phyloP scores from a whole-genome alignment of 2,888 invertebrate genomes.

The Drosophila pegasa region DNA sequence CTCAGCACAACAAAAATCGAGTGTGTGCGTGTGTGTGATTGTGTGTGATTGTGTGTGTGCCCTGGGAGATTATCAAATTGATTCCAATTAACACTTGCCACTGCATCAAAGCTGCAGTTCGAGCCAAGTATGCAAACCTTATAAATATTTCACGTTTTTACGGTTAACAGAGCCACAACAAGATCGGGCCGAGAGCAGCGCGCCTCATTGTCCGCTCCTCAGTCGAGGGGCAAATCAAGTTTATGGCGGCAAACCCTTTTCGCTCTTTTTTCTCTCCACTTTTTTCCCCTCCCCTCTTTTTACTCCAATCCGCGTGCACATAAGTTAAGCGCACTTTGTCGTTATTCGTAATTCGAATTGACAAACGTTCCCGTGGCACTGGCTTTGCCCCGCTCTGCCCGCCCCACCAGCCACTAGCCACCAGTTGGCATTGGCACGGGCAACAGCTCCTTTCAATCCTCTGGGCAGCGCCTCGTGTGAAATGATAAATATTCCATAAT shows the following conservation, averaged over 20 bases:
- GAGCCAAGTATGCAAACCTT: conserved; percentile 61
- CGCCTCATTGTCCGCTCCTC: conserved; percentile 6
- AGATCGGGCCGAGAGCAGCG: conserved; percentile 23
- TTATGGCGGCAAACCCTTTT: conserved; percentile 67
- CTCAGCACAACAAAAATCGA: conserved; percentile 63
- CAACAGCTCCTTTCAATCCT: conserved; percentile 24
- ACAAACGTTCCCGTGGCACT: conserved; percentile 69
- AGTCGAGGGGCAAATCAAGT: conserved; percentile 51
- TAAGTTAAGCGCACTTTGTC: conserved; percentile 81
- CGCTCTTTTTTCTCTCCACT: neutral
- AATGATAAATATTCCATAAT: conserved; percentile 85
- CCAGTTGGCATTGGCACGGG: conserved; percentile 4
- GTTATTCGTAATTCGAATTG: conserved; percentile 82
- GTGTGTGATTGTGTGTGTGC: conserved; percentile 29
- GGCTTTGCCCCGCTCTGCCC: conserved; percentile 28
- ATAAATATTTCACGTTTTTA: conserved; percentile 75
- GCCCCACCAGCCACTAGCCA: neutral
- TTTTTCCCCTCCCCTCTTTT: conserved; percentile 34
- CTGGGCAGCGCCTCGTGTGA: conserved; percentile 60
- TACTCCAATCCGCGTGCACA: conserved; percentile 43
- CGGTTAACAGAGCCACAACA: conserved; percentile 71
- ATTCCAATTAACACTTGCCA: conserved; percentile 85
- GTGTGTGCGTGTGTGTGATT: conserved; percentile 2
- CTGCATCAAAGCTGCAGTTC: conserved; percentile 70
- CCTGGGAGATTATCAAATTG: conserved; percentile 83